A percentile compares a stretch with the other conserved stretches of the same genome.
phyloP scores from a whole-genome alignment of 2,113 vertebrate species.

The Coreoperca whiteheadi region DNA sequence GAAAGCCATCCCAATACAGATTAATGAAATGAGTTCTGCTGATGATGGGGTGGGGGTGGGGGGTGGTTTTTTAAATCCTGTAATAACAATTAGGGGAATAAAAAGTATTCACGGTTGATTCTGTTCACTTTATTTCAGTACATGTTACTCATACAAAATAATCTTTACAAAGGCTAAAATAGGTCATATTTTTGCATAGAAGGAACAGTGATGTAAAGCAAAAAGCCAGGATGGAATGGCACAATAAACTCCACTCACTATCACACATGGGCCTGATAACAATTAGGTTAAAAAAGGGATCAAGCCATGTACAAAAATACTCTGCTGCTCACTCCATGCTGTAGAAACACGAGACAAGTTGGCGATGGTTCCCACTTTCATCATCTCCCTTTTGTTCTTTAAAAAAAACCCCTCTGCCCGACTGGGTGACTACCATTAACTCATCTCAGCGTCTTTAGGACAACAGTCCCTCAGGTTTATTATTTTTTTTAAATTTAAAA shows the following conservation, averaged over 20 bases:
- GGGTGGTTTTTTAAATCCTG: not conserved
- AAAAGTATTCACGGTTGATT: slow-evolving; percentile 52
- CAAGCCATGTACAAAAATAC: slow-evolving; percentile 73
- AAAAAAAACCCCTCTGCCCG: not conserved
- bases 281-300: slow-evolving; percentile 54
- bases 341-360: slow-evolving; percentile 60
- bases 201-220: slow-evolving; percentile 82
- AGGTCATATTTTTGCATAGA: slow-evolving; percentile 86
- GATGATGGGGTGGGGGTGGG: not conserved
- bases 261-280: slow-evolving; percentile 62
- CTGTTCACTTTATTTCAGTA: slow-evolving; percentile 87
- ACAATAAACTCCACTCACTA: slow-evolving; percentile 78
- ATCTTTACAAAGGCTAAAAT: slow-evolving; percentile 87
- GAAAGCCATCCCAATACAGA: slow-evolving; percentile 45
- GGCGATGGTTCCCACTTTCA: slow-evolving; percentile 61
- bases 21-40: slow-evolving; percentile 56
- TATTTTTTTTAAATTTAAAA: slow-evolving; percentile 18
- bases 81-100: slow-evolving; percentile 18
- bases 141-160: slow-evolving; percentile 87
- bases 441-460: slow-evolving; percentile 49
- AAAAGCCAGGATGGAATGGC: slow-evolving; percentile 83
- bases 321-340: slow-evolving; percentile 59
- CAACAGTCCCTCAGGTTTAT: slow-evolving; percentile 48
- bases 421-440: slow-evolving; percentile 40
- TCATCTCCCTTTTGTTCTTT: slow-evolving; percentile 63